Evolutionary conservation across 2,888 invertebrate genomes (phyloP), one percentile per base, ranked within the genome.

Genomic region (Frankliniella intonsa): DNA sequence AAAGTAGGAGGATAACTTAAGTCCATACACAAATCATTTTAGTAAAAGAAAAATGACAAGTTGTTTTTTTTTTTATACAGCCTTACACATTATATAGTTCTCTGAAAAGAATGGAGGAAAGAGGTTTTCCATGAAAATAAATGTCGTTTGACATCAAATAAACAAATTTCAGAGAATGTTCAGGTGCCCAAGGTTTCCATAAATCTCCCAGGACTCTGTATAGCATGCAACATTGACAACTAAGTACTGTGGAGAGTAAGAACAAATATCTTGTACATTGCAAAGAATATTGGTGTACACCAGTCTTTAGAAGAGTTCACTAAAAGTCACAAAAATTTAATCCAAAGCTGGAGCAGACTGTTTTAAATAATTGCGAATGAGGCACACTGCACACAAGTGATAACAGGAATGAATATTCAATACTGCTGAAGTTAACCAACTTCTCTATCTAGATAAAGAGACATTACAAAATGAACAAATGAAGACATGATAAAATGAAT

Each of bases 11-110:
- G 25, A 25, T 25, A 76, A 76, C 25, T 25, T 25, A 76, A 22
- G 69, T 76, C 25, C 69, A 76, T 76, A 76, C 25, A 76, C 69
- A 76, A 25, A 12, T 76, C 62, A 62, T 62, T 76, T 25, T 76
- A 76, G 22, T 25, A 76, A 25, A 76, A 12, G 22, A 76, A 76
- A 76, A 76, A 22, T 25, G 25, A 76, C 10, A 22, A 25, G 22
- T 76, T 25, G 22, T 25, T 25, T 55, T 55, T 14, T 25, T 25
- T 76, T 76, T 76, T 25, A 22, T 69, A 69, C 69, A 69, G 22
- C 69, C 22, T 76, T 76, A 11, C 12, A 62, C n/a, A 76, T 10
- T 76, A 76, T 76, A 76, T 76, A 76, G 22, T 22, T 38, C 38
- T 62, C 62, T 22, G 69, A 76, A 25, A 76, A 25, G 69, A 76